Base-by-base conservation (phyloP, 1,140 invertebrate genomes). In the Drosophila subobscura region DNA sequence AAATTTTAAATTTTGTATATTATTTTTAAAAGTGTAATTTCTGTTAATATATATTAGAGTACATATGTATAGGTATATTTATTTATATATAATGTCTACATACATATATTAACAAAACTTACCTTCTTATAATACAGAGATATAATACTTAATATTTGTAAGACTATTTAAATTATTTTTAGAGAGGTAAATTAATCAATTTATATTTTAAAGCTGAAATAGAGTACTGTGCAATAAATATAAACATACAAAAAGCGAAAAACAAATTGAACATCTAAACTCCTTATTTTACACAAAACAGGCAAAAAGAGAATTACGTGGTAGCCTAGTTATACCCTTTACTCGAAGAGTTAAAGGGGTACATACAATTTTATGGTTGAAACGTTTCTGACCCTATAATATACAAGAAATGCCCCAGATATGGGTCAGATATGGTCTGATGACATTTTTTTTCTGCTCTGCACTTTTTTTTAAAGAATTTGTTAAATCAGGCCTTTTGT, bases 181-280 rank as follows among this genome's bases (percentile, higher is more conserved):
- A 67, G 64, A 8, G 44, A 53, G 66, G 50, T 66, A 46, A 55
- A 66, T 66, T 47, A 66, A 66, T 65, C 46, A 47, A 68, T 54
- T 68, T 66, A 66, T 66, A 67, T 54, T 65, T 22, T 63, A 66
- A 55, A 41, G 61, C 61, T 66, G 47, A 66, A 68, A 55, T 53
- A 54, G 40, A 33, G 53, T 74, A 79, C 76, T 79, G 76, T 79
- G 76, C 76, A 79, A 79, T 79, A 79, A 77, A 73, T 79, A 74
- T 81, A 81, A 65, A 64, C 59, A 71, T 63, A 60, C n/a, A 33
- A 46, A 57, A 37, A 50, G 50, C 33, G 40, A 47, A 20, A 47
- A 52, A 37, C 22, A 10, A 46, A 22, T 92, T 92, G 8, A 4
- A 33, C 4, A 33, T 33, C 33, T 29, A 29, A 8, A 29, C 2